A percentile compares a stretch with the other conserved stretches of the same genome.
Conservation (phyloP, 1,140 invertebrate genomes). For the Anagrus nilaparvatae region DNA sequence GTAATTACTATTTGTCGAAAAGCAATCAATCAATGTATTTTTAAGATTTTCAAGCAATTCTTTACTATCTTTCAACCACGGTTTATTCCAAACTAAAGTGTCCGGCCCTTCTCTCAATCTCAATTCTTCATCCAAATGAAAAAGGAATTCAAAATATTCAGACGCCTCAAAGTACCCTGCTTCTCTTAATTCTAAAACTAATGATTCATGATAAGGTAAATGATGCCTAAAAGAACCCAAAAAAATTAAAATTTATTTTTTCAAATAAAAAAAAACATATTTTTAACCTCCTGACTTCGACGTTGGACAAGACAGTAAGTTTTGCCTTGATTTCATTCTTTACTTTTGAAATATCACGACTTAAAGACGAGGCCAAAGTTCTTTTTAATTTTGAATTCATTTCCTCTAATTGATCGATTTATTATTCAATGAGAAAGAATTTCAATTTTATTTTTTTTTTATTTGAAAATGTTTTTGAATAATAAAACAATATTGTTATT, state of each 20-base stretch:
- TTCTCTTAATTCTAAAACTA: conserved; percentile 44
- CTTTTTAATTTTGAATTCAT: too few species aligned
- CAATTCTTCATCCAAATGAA: conserved; percentile 43
- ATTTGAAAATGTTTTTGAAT: too few species aligned
- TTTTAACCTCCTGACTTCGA: conserved; percentile 23
- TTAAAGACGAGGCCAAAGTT: conserved; percentile 13
- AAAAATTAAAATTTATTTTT: background rate
- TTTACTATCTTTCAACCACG: conserved; percentile 33
- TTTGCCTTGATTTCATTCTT: conserved; percentile 17
- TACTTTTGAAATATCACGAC: conserved; percentile 12
- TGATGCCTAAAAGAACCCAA: conserved; percentile 31
- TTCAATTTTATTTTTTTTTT: too few species aligned
- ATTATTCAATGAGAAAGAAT: too few species aligned
- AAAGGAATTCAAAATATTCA: conserved; percentile 40
- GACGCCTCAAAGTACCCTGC: conserved; percentile 37
- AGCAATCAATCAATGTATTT: conserved; percentile 31
- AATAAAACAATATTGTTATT: too few species aligned
- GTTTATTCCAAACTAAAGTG: conserved; percentile 27
- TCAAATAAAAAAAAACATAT: background rate
- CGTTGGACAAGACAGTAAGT: conserved; percentile 17
- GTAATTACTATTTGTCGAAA: too few species aligned
- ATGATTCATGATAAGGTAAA: conserved; percentile 40
- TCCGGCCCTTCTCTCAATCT: conserved; percentile 38
- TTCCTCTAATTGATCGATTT: too few species aligned
- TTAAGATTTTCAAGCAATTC: conserved; percentile 40